Percentiles rank a stretch among this genome's conserved stretches.
These are phyloP conservation scores for Papilio helenus DNA, from an alignment of 1,140 invertebrate species.

Conservation along the genomic window DNA sequence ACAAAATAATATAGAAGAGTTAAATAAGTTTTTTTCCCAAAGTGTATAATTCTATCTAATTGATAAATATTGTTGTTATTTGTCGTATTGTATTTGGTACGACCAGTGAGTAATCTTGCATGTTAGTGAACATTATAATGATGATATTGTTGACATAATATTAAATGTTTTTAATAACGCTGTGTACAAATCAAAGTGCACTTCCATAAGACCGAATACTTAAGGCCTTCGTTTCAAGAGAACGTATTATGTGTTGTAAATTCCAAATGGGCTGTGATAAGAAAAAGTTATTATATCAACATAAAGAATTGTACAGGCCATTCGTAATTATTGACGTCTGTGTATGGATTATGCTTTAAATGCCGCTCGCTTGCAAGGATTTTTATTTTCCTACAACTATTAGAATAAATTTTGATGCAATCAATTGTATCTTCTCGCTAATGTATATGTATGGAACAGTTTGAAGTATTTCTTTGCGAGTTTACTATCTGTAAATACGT, in stretches of 20 bases:
- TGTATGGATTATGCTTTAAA: constrained; percentile 67
- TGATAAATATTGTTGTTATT: neutral
- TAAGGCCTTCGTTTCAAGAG: constrained; percentile 76
- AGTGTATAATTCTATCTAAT: no score
- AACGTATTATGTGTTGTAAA: constrained; percentile 83
- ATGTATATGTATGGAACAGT: constrained; percentile 2
- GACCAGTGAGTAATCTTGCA: constrained; percentile 62
- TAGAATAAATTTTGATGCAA: constrained; percentile 3
- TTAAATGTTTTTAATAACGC: constrained; percentile 78
- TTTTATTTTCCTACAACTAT: constrained; percentile 25
- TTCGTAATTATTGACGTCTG: constrained; percentile 76
- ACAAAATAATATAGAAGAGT: no score
- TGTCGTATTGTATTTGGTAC: constrained; percentile 47
- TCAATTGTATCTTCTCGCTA: neutral
- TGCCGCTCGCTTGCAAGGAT: constrained; percentile 53
- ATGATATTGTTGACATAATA: constrained; percentile 72
- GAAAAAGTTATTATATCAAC: constrained; percentile 85
- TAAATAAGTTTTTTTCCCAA: no score
- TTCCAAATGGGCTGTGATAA: constrained; percentile 89
- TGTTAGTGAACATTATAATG: constrained; percentile 65
- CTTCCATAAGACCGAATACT: constrained; percentile 74
- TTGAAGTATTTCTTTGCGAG: constrained; percentile 10
- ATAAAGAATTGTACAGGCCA: constrained; percentile 86
- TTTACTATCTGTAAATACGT: constrained; percentile 26
- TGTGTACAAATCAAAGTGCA: constrained; percentile 82